Percentiles rank a stretch among this genome's conserved stretches.
phyloP scores from a whole-genome alignment of 2,888 invertebrate species.

The Troides helena region DNA sequence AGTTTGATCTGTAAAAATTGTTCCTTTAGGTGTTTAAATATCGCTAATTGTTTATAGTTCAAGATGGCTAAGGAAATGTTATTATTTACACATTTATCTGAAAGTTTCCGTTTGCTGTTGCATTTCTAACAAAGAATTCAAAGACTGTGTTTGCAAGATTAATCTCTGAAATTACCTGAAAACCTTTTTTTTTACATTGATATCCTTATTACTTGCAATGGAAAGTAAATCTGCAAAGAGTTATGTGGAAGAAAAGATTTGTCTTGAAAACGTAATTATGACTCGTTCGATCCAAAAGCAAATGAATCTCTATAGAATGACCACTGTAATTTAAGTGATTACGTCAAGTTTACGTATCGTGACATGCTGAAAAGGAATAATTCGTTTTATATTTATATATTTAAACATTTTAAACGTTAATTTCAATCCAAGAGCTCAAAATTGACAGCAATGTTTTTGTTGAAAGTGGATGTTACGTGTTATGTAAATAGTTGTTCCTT shows the following conservation, averaged over 20 bases:
- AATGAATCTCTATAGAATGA: slow-evolving; percentile 43
- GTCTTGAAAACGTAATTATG: too few species aligned
- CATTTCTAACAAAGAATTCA: slow-evolving; percentile 2
- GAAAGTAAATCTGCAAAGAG: background rate
- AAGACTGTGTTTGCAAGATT: slow-evolving; percentile 18
- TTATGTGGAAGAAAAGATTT: background rate
- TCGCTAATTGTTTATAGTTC: slow-evolving; percentile 19
- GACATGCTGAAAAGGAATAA: slow-evolving; percentile 40
- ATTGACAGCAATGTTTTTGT: slow-evolving; percentile 29
- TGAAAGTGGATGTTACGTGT: slow-evolving; percentile 39
- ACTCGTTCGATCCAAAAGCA: slow-evolving; percentile 33
- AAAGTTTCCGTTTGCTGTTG: background rate
- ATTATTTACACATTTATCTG: slow-evolving; percentile 21
- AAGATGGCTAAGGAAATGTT: slow-evolving; percentile 15
- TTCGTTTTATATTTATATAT: slow-evolving; percentile 35
- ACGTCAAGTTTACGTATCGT: slow-evolving; percentile 43
- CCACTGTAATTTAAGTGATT: slow-evolving; percentile 67
- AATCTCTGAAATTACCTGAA: background rate
- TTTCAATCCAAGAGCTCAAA: slow-evolving; percentile 31
- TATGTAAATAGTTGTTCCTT: slow-evolving; percentile 60
- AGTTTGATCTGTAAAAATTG: slow-evolving; percentile 42
- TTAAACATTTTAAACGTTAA: slow-evolving; percentile 12
- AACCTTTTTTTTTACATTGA: background rate
- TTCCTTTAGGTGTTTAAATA: slow-evolving; percentile 43
- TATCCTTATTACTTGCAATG: background rate